phyloP scores from a whole-genome alignment of 1,140 invertebrate species.

The Phortica variegata region DNA sequence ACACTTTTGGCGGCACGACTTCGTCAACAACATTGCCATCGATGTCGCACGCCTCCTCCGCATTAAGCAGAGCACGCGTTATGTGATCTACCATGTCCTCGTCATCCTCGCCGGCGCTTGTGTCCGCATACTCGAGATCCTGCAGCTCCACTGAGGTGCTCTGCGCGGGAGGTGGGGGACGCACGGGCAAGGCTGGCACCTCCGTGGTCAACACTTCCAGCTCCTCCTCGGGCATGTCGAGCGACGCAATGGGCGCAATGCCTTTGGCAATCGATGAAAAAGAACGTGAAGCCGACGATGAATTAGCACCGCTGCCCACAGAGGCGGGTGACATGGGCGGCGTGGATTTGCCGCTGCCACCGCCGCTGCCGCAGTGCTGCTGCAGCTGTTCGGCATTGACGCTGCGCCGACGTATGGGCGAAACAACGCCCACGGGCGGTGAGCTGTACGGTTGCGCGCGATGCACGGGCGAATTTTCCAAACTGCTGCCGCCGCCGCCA shows the following conservation, averaged over 20 bases:
- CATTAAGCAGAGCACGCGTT: constrained; percentile 45
- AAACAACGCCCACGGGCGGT: constrained; percentile 49
- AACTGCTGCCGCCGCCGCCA: constrained; percentile 12
- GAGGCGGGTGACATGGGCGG: constrained; percentile 42
- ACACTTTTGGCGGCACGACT: no score
- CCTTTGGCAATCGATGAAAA: constrained; percentile 28
- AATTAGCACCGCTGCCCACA: constrained; percentile 12
- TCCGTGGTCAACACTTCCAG: background rate
- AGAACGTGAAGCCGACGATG: constrained; percentile 10
- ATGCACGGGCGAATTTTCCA: constrained; percentile 34
- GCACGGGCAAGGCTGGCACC: constrained; percentile 37
- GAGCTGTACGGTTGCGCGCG: constrained; percentile 28
- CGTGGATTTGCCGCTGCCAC: constrained; percentile 37
- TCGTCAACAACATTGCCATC: constrained; percentile 44
- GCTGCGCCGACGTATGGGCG: constrained; percentile 41
- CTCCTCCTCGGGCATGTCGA: constrained; percentile 34
- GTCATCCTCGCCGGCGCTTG: constrained; percentile 60
- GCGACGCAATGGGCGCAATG: constrained; percentile 45
- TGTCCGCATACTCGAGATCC: constrained; percentile 61
- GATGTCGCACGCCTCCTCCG: constrained; percentile 25
- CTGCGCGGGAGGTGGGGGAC: constrained; percentile 23
- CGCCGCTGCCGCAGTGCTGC: constrained; percentile 13
- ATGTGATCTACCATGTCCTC: constrained; percentile 52
- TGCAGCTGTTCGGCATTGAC: constrained; percentile 25
- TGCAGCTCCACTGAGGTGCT: constrained; percentile 44